phyloP scores from a whole-genome alignment of 2,113 vertebrate genomes.

The Jacana jacana region DNA sequence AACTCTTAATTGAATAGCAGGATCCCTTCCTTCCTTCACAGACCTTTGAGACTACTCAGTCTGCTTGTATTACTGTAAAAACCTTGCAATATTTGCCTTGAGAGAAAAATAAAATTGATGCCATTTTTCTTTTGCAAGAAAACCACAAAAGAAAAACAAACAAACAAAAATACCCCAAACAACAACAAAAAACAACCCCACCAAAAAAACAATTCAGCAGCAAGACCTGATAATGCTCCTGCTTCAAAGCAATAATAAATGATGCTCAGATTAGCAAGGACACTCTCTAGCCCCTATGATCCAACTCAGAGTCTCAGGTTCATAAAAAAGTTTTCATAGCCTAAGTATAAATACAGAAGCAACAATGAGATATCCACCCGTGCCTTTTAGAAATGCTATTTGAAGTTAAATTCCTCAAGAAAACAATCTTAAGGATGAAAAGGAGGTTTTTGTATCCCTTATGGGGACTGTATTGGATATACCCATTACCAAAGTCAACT shows the following conservation, averaged over 20 bases:
- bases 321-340: neutral
- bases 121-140: constrained; percentile 5
- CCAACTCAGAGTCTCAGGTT: neutral
- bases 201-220: neutral
- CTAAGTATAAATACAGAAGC: neutral
- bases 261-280: neutral
- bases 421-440: neutral
- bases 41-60: constrained; percentile 2
- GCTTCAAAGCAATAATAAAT: neutral
- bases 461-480: neutral
- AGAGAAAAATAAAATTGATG: constrained; percentile 31
- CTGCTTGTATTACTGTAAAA: constrained; percentile 20
- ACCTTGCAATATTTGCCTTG: constrained; percentile 6
- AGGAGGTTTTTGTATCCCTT: neutral
- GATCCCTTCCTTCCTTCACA: neutral
- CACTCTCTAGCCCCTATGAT: neutral
- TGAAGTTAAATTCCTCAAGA: neutral
- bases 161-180: too few relatives aligned
- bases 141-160: neutral
- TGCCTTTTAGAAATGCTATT: neutral
- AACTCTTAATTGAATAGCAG: constrained; percentile 39
- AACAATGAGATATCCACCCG: neutral
- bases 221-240: neutral
- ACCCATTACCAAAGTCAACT: neutral
- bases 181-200: too few relatives aligned